A percentile compares a stretch with the other conserved stretches of the same genome.
These are phyloP conservation scores for Pristionchus fissidentatus DNA, from an alignment of 2,888 invertebrate genomes.

Conservation along the genomic window DNA sequence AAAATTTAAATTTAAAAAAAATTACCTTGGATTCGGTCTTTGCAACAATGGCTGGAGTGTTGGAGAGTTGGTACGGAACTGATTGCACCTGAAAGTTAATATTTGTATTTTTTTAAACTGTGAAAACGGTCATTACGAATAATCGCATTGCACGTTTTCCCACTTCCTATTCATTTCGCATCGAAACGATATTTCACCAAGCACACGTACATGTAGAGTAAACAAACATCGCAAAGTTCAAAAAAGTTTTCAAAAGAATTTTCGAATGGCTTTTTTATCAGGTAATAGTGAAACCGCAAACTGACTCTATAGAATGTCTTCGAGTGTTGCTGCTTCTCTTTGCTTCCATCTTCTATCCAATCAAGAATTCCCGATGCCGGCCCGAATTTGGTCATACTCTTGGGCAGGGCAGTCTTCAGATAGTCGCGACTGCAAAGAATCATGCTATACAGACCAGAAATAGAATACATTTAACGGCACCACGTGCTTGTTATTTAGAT, in stretches of 20 bases:
- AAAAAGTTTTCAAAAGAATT: not conserved
- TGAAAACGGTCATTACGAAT: not conserved
- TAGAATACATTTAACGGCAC: not conserved
- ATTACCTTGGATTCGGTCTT: constrained; percentile 43
- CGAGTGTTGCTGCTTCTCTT: too few relatives aligned
- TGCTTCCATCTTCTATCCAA: not conserved
- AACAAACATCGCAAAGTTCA: too few relatives aligned
- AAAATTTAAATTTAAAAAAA: not conserved
- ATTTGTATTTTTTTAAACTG: not conserved
- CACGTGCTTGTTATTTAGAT: too few relatives aligned
- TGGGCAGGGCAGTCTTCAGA: constrained; percentile 54
- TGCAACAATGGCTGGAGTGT: constrained; percentile 7
- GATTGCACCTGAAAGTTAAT: not conserved
- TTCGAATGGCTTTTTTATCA: not conserved
- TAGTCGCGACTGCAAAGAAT: not conserved
- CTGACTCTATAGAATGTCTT: not conserved
- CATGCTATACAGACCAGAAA: not conserved
- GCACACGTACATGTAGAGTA: too few relatives aligned
- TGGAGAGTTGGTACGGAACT: constrained; percentile 25
- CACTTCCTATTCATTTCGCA: not conserved
- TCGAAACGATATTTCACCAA: too few relatives aligned
- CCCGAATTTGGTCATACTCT: constrained; percentile 67
- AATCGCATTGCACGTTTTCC: too few relatives aligned
- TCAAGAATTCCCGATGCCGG: constrained; percentile 40
- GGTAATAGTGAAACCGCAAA: not conserved